phyloP scores from a whole-genome alignment of 2,113 vertebrate species.

The Microcebus griseorufus region DNA sequence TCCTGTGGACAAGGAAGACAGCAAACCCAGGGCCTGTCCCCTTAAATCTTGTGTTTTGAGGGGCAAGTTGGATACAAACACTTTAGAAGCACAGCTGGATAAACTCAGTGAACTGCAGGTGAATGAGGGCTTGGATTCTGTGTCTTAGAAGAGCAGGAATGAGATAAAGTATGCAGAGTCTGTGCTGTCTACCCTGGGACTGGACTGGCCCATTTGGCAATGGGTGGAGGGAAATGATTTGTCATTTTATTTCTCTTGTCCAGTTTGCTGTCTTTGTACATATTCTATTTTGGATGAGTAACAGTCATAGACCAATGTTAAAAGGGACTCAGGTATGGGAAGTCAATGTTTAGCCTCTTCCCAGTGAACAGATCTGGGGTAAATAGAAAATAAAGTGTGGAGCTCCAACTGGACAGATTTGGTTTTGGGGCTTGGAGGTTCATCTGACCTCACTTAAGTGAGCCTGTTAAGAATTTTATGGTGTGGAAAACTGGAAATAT shows the following conservation, averaged over 20 bases:
- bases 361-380: neutral
- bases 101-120: neutral
- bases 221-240: neutral
- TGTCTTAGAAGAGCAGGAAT: neutral
- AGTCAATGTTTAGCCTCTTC: neutral
- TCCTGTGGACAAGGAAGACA: neutral
- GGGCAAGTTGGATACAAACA: neutral
- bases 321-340: neutral
- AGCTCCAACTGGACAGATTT: neutral
- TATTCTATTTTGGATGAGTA: neutral
- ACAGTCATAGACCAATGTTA: neutral
- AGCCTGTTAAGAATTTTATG: neutral
- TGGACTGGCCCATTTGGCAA: neutral
- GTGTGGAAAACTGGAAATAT: neutral
- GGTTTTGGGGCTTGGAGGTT: neutral
- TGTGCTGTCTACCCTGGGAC: neutral
- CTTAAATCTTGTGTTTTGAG: neutral
- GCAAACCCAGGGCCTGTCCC: neutral
- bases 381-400: neutral
- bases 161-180: accelerated
- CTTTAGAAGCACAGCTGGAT: neutral
- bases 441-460: neutral
- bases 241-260: neutral
- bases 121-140: neutral
- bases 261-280: neutral